Base-by-base conservation (phyloP, 2,888 invertebrate genomes). In the Luperina testacea region DNA sequence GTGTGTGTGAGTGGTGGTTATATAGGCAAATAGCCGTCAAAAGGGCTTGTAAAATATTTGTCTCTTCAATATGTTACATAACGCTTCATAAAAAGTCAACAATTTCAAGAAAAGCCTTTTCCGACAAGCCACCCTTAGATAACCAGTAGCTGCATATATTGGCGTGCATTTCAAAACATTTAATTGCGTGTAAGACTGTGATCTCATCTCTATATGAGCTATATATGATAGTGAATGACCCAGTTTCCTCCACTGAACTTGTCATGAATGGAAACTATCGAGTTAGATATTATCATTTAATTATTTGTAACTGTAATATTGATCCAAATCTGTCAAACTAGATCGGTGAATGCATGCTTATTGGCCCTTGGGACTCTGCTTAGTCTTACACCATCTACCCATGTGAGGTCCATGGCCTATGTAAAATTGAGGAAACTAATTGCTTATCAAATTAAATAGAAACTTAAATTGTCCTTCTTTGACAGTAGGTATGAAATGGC, bases 161-260 rank as follows among this genome's bases (percentile, higher is more conserved):
- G 72, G 8, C 48, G 17, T 42, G 42, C 24, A 72, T 74, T 53
- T 74, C 7, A 53, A 53, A 42, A 17, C 24, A 73, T 59, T 73
- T 64, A 79, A 73, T 80, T 80, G 32, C n/a, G 27, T 59, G n/a
- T 64, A 17, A 72, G n/a, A n/a, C 27, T 45, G 42, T 61, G 70
- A 83, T 70, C 48, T 78, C 65, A 61, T 83, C 24, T 65, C 4
- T 48, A 71, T 61, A n/a, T 45, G 59, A 42, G 48, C 24, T 9
- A 32, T 63, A 17, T 11, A 72, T 20, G 15, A 65, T 20, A 64
- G 24, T 68, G 45, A 59, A 20, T 65, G 83, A 73, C 78, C 69
- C 51, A 81, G 51, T 72, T 81, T 59, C 38, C n/a, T 38, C 1
- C 20, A 57, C 4, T 17, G n/a, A 73, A 20, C 13, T 67, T 8